phyloP scores from a whole-genome alignment of 2,113 vertebrate species.

The Atractosteus spatula region DNA sequence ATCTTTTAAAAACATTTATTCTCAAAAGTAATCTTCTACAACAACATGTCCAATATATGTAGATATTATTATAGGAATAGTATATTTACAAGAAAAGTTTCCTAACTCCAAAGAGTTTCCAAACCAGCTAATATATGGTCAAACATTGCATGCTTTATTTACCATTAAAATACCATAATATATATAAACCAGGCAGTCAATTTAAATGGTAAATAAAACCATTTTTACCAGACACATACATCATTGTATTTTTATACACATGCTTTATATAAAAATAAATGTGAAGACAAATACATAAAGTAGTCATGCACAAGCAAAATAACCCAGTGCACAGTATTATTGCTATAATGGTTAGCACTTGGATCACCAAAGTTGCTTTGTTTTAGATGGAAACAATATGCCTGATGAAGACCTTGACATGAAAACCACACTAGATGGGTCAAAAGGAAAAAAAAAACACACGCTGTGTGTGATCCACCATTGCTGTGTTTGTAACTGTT shows the following conservation, averaged over 20 bases:
- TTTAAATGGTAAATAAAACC: constrained; percentile 1
- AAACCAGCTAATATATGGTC: too few relatives aligned
- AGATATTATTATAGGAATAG: too few relatives aligned
- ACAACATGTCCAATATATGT: too few relatives aligned
- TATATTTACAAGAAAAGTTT: too few relatives aligned
- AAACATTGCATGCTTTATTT: too few relatives aligned
- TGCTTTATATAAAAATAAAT: background rate
- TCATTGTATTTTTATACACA: background rate
- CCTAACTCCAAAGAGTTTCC: too few relatives aligned
- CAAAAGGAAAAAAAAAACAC: constrained; percentile 55
- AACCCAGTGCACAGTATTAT: constrained; percentile 46
- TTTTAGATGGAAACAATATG: constrained; percentile 65
- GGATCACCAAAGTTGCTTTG: constrained; percentile 51
- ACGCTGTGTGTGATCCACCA: constrained; percentile 63
- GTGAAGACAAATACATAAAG: constrained; percentile 3
- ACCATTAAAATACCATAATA: too few relatives aligned
- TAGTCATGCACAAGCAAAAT: constrained; percentile 29
- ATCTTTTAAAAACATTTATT: too few relatives aligned
- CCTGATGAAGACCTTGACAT: constrained; percentile 54
- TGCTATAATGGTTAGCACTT: constrained; percentile 26
- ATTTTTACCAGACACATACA: constrained; percentile 7
- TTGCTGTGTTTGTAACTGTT: constrained; percentile 34
- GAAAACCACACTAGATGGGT: constrained; percentile 64
- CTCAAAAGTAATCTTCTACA: too few relatives aligned
- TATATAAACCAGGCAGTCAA: background rate